Evolutionary conservation across 2,888 invertebrate genomes (phyloP).

Genomic region (Synanthedon andrenaeformis): DNA sequence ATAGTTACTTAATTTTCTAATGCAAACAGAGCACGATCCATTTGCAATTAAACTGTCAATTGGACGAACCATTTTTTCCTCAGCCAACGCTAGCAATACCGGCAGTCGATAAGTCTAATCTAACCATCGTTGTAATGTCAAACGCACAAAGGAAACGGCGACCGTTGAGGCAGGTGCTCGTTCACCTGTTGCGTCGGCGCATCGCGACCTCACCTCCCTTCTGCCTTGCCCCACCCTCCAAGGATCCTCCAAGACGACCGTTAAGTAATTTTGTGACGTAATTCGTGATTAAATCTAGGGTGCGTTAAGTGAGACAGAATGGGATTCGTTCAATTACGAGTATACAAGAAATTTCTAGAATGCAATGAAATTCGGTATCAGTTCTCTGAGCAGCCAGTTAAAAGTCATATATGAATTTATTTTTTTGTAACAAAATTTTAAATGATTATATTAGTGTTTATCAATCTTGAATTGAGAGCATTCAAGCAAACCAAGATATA

Average conservation of each 20-base stretch:
- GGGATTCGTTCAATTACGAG: too few species aligned
- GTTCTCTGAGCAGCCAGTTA: too few species aligned
- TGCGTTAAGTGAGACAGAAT: too few species aligned
- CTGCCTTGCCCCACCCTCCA: too few species aligned
- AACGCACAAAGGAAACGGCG: conserved; percentile 43
- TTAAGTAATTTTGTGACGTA: conserved; percentile 39
- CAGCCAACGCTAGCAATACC: not conserved
- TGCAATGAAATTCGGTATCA: too few species aligned
- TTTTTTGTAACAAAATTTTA: too few species aligned
- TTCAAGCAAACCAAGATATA: too few species aligned
- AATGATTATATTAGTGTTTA: too few species aligned
- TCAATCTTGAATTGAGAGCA: too few species aligned
- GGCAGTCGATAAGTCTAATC: conserved; percentile 33
- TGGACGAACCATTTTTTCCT: not conserved
- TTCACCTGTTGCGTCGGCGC: conserved; percentile 53
- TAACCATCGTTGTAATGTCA: conserved; percentile 56
- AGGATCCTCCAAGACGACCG: conserved; percentile 29
- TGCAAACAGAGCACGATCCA: not conserved
- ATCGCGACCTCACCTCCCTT: conserved; percentile 8
- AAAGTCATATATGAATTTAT: too few species aligned
- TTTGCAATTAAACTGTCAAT: not conserved
- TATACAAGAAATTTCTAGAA: too few species aligned
- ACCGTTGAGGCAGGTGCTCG: conserved; percentile 59
- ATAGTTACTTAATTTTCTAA: not conserved
- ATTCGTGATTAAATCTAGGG: conserved; percentile 29